Conservation (phyloP, 2,888 invertebrate genomes). For the Xylophagus ater region DNA sequence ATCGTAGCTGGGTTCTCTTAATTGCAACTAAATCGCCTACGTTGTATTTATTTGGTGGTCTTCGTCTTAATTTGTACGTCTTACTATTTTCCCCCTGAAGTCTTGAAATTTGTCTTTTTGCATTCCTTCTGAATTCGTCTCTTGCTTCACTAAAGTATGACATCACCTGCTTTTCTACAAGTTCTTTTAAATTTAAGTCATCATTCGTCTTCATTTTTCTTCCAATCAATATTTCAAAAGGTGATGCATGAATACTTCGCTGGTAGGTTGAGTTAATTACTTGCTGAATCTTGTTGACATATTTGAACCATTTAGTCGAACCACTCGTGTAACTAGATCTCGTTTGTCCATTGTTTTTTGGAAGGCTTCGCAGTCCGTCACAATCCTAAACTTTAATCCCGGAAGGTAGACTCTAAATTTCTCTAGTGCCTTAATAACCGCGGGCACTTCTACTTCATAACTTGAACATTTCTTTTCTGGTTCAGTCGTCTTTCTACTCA, state of each 20-base stretch:
- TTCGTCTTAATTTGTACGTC: not conserved
- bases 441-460: constrained; percentile 31
- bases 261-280: not conserved
- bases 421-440: constrained; percentile 26
- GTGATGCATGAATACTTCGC: not conserved
- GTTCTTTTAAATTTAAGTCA: not conserved
- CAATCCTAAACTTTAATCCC: constrained; percentile 25
- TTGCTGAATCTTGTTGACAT: not conserved
- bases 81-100: not conserved
- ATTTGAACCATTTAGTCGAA: not conserved
- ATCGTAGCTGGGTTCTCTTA: not conserved
- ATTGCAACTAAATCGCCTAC: not conserved
- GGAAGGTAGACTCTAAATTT: constrained; percentile 27
- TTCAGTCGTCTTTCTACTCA: constrained; percentile 25
- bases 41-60: not conserved
- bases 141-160: not conserved
- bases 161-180: not conserved
- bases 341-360: constrained; percentile 25
- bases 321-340: constrained; percentile 23
- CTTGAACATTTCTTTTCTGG: constrained; percentile 25
- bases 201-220: not conserved
- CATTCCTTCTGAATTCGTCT: not conserved
- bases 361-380: constrained; percentile 28
- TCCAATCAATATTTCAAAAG: not conserved
- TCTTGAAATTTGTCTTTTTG: not conserved